A percentile compares a stretch with the other conserved stretches of the same genome.
phyloP scores from a whole-genome alignment of 2,888 invertebrate genomes.

The Urechis unicinctus region DNA sequence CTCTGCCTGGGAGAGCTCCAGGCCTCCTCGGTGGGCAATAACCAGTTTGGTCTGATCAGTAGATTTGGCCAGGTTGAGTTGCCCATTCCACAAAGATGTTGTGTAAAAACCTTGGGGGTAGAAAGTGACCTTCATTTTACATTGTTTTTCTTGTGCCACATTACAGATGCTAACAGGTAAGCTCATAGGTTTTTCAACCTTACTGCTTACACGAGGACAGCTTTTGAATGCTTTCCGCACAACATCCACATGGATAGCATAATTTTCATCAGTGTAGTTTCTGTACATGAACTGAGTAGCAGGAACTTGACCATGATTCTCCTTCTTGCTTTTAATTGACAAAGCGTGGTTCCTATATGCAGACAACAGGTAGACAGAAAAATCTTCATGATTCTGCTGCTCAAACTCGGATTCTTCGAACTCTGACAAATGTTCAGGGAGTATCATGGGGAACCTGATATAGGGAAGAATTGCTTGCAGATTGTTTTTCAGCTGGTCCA shows the following conservation, averaged over 20 bases:
- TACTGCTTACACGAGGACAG: slow-evolving; percentile 21
- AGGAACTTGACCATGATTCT: slow-evolving; percentile 7
- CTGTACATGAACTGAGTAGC: slow-evolving; percentile 43
- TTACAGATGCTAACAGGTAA: slow-evolving; percentile 19
- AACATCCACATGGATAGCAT: slow-evolving; percentile 20
- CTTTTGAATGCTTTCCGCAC: slow-evolving; percentile 17
- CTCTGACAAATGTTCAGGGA: slow-evolving; percentile 78
- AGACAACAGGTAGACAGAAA: slow-evolving; percentile 44
- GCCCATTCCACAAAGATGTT: slow-evolving; percentile 22
- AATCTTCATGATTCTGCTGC: slow-evolving; percentile 21
- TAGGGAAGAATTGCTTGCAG: slow-evolving; percentile 60
- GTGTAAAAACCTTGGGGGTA: slow-evolving; percentile 21
- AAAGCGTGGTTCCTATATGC: slow-evolving; percentile 53
- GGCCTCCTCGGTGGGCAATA: slow-evolving; percentile 20
- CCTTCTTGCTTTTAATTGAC: slow-evolving; percentile 28
- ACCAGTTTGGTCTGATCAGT: slow-evolving; percentile 19
- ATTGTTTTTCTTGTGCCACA: slow-evolving; percentile 16
- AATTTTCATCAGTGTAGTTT: slow-evolving; percentile 47
- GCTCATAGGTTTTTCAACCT: slow-evolving; percentile 19
- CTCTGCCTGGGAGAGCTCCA: slow-evolving; percentile 18
- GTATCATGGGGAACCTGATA: slow-evolving; percentile 91
- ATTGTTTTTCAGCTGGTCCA: slow-evolving; percentile 32
- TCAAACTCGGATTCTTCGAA: slow-evolving; percentile 66
- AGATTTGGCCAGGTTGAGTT: slow-evolving; percentile 20
- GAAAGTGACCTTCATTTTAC: slow-evolving; percentile 22